Base-by-base conservation (phyloP, 2,888 invertebrate species). In the Meteorus cinctellus region DNA sequence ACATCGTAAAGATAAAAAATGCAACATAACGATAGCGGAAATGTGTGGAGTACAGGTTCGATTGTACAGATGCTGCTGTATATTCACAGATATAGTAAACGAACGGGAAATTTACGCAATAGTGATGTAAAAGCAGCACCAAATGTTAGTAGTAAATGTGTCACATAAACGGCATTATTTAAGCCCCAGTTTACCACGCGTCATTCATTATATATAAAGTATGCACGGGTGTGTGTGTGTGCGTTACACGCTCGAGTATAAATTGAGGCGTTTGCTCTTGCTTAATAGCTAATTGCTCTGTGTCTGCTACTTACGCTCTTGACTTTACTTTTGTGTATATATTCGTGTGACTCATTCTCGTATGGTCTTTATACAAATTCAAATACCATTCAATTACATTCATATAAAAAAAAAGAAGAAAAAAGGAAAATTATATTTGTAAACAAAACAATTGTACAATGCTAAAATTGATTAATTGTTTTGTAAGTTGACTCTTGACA, bases 241-340 rank as follows among this genome's bases (percentile, higher is more conserved):
- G 31, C 63, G 65, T 73, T 73, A 73, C 55, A 29, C 41, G 55
- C 55, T 59, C 59, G 34, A 4, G 36, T 6, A 55, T 34, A 69
- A 59, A 55, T 1, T 69, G 48, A 60, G 72, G 48, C 45, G 31
- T 65, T 72, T 72, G 72, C 63, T 51, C 68, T 62, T 63, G 60
- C 34, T 69, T 70, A 75, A 60, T 70, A 59, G 75, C 70, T 51
- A 69, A 75, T 75, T 75, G 63, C 48, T 36, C 48, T 70, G 41
- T 51, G 59, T 63, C 29, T 63, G 24, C 59, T 59, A 34, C 36
- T 2, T 34, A 51, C 34, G 19, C 55, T 59, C 51, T 55, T 29
- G 55, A 69, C 69, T 69, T 55, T 29, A 34, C 8, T 67, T 16
- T 67, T 48, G 8, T 19, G 2, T 55, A 55, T 6, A 16, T 24